A percentile compares a stretch with the other conserved stretches of the same genome.
phyloP scores from a whole-genome alignment of 2,888 invertebrate species.

The Thymelicus sylvestris region DNA sequence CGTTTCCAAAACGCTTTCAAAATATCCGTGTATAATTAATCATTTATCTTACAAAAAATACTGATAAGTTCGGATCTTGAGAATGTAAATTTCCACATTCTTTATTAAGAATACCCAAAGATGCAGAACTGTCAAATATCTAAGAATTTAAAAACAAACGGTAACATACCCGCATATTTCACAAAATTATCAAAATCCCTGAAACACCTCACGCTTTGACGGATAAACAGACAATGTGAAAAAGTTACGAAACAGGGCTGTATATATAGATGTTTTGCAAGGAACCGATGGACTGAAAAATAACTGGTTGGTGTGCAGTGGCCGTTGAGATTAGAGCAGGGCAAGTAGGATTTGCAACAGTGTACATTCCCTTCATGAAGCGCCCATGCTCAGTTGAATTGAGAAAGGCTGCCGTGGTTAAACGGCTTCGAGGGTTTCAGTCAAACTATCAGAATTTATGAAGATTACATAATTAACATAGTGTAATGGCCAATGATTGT shows the following conservation, averaged over 20 bases:
- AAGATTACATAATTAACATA: too few relatives aligned
- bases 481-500: too few relatives aligned
- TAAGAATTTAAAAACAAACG: slow-evolving; percentile 21
- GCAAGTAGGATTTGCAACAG: slow-evolving; percentile 24
- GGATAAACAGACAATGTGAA: slow-evolving; percentile 48
- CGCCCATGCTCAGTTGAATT: neutral
- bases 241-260: slow-evolving; percentile 39
- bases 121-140: neutral
- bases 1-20: too few relatives aligned
- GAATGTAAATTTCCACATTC: too few relatives aligned
- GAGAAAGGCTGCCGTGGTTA: too few relatives aligned
- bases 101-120: too few relatives aligned
- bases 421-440: too few relatives aligned
- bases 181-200: slow-evolving; percentile 25
- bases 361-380: slow-evolving; percentile 5
- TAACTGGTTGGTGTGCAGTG: slow-evolving; percentile 46
- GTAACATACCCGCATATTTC: slow-evolving; percentile 60
- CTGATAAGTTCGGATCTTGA: too few relatives aligned
- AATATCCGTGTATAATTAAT: too few relatives aligned
- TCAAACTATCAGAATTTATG: too few relatives aligned
- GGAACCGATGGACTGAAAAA: slow-evolving; percentile 53
- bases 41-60: neutral
- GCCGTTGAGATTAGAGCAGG: slow-evolving; percentile 39
- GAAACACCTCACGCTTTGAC: slow-evolving; percentile 43
- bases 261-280: slow-evolving; percentile 56